phyloP scores from a whole-genome alignment of 1,140 invertebrate species.

The Macrosteles quadrilineatus region DNA sequence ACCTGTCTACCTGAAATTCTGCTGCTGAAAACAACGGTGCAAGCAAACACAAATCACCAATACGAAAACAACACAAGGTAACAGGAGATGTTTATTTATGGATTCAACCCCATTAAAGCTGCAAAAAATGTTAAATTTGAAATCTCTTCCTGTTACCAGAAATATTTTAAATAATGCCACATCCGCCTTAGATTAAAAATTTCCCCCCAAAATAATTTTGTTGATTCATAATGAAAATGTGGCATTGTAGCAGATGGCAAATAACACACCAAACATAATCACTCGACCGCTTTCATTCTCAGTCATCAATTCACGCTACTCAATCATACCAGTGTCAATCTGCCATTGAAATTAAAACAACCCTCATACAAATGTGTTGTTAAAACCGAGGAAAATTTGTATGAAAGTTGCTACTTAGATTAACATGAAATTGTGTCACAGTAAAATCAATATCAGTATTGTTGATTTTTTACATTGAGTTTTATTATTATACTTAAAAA shows the following conservation, averaged over 20 bases:
- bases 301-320: neutral
- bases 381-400: no score
- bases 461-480: no score
- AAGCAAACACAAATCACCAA: slow-evolving; percentile 39
- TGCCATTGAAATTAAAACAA: neutral
- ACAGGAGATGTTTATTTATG: neutral
- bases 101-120: neutral
- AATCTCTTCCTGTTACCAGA: slow-evolving; percentile 1
- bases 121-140: neutral
- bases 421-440: no score
- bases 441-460: no score
- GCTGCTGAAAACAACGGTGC: slow-evolving; percentile 37
- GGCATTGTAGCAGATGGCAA: slow-evolving; percentile 5
- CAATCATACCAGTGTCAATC: neutral
- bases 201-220: neutral
- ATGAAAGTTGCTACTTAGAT: no score
- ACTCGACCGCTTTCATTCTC: neutral
- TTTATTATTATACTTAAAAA: no score
- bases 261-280: slow-evolving; percentile 16
- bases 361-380: neutral
- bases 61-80: slow-evolving; percentile 19
- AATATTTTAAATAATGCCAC: neutral
- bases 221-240: neutral
- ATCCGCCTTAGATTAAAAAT: no score
- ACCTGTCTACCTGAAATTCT: slow-evolving; percentile 34